Evolutionary conservation across 2,888 invertebrate species (phyloP), one percentile per base, ranked within the genome.

Genomic region (Drosophila hamatofila): DNA sequence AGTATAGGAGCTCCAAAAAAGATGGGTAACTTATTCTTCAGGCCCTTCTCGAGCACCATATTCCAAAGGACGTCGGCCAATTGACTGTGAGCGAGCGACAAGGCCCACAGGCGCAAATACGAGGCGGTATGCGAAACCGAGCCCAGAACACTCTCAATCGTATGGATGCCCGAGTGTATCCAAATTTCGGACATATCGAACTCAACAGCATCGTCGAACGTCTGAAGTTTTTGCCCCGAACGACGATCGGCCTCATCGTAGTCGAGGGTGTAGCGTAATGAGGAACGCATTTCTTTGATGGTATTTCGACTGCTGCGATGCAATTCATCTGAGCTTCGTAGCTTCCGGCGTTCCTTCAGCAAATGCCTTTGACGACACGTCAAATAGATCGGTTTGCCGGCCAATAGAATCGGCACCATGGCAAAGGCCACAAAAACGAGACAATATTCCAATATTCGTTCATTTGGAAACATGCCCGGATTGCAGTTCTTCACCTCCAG

Each of bases 51-150:
- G 91, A 99, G 94, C 59, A 99, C 97, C 99, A 97, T 97, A 90
- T 93, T 95, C 97, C 97, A 99, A 76, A 99, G 94, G 46, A 99
- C 99, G 92, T 96, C 96, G 0, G 97, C 96, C 64, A 97, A 93
- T 92, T 97, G 98, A 67, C 98, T 97, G 94, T 99, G 99, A 89
- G 99, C 99, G 55, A 99, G 95, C 54, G 98, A 98, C 64, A 99
- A 94, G 75, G 99, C 99, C 99, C 99, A 99, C 81, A 99, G 95
- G 77, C 99, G 98, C 78, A 99, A 95, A 93, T 99, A 99, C 1
- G 99, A 99, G 11, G 99, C 99, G 9, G 99, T 99, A 93, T 99
- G 99, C 0, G 99, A 99, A 23, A 99, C 97, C 73, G 98, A 98
- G 56, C 99, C 97, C 95, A 94, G 8, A 63, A 93, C 98, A 97